Evolutionary conservation across 1,140 invertebrate species (phyloP).

Genomic region (Aphelinus atriplicis): DNA sequence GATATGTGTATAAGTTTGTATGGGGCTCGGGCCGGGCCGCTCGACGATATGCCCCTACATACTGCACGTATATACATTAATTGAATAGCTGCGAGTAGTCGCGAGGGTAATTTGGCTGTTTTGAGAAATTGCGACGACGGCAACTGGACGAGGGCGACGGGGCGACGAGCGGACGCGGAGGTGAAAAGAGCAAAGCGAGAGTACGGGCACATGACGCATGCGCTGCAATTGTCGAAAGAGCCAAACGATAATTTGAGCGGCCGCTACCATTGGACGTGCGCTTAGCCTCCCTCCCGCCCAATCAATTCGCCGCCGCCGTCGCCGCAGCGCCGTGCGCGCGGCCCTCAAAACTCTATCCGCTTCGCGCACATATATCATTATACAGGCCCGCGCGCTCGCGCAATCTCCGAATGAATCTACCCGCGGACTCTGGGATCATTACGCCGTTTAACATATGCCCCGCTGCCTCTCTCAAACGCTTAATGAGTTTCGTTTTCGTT

Average conservation of each 20-base stretch:
- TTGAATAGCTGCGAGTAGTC: slow-evolving; percentile 34
- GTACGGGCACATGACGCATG: too few species aligned
- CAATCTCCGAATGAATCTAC: slow-evolving; percentile 1
- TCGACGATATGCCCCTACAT: background rate
- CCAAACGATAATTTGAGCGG: too few species aligned
- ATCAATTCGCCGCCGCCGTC: too few species aligned
- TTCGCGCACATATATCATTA: background rate
- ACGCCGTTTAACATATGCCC: slow-evolving; percentile 19
- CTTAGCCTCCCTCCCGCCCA: too few species aligned
- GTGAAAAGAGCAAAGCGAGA: background rate
- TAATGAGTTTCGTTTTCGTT: slow-evolving; percentile 35
- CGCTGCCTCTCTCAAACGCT: background rate
- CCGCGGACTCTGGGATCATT: slow-evolving; percentile 21
- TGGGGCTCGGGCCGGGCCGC: background rate
- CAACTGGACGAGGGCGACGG: too few species aligned
- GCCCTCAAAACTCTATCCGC: background rate
- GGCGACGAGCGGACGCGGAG: background rate
- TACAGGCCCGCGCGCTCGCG: background rate
- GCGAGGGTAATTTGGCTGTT: slow-evolving; percentile 22
- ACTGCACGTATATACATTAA: slow-evolving; percentile 10
- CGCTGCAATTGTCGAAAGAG: too few species aligned
- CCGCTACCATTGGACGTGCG: too few species aligned
- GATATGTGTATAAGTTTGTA: background rate
- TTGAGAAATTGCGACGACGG: slow-evolving; percentile 18
- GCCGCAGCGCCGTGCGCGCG: too few species aligned